Evolutionary conservation across 2,888 invertebrate species (phyloP), one percentile per base, ranked within the genome.

Genomic region (Trachelus stipa): DNA sequence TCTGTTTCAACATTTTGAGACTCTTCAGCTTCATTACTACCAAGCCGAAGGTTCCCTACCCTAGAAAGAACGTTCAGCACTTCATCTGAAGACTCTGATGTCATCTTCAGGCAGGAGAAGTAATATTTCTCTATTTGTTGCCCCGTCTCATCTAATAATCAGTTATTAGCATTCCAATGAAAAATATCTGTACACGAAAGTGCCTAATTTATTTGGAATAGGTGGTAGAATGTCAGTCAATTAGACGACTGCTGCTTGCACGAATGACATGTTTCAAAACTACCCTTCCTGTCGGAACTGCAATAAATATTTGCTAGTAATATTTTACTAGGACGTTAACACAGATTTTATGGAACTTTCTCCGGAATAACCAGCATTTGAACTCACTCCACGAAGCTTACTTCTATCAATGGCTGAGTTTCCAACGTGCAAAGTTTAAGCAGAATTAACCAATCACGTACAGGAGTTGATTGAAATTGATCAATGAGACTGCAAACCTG

Each of bases 21-120:
- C 35, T 85, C 85, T 34, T 84, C 83, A 12, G 56, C 77, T 12
- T 86, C 85, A 12, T 86, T 85, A 37, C 85, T 82, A 37, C 81
- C 84, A 9, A 89, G 35, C 34, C 87, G 82, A 11, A 89, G 79
- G 75, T 87, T 85, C 33, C 86, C 83, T 34, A 89, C 77, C 76
- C 89, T 86, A 68, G 85, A 76, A 75, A 82, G 81, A 74, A 83
- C 83, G 78, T 86, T 87, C 56, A 86, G 82, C 73, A 84, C 83
- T 76, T 87, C 88, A 68, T 85, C 88, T 68, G 83, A 81, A 79
- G 83, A 76, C 76, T 89, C 86, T 73, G 88, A 86, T 77, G 90
- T 88, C 90, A 90, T 90, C 83, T 88, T 87, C 78, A 80, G 69
- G 33, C 71, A 34, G 15, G 71, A 34, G 33, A 15, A 31, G 69